Conservation (phyloP, 2,888 invertebrate genomes). For the Drosophila monieri region DNA sequence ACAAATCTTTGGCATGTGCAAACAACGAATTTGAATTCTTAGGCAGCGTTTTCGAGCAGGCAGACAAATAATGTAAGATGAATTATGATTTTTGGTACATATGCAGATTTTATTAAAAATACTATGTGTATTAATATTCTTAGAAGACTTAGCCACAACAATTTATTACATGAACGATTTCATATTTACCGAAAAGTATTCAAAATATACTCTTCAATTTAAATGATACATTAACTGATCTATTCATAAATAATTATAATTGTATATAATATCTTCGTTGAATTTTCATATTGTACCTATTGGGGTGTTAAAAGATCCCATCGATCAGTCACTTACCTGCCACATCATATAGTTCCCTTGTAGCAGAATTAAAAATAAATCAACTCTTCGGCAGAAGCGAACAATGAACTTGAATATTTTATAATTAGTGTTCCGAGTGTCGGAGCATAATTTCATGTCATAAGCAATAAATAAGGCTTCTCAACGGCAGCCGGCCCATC, state of each 20-base stretch:
- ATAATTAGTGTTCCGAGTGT: constrained; percentile 42
- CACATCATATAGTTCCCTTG: neutral
- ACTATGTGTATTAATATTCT: neutral
- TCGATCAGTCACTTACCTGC: neutral
- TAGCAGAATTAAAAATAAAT: constrained; percentile 42
- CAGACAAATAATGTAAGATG: neutral
- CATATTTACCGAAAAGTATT: neutral
- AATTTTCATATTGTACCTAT: too few species aligned
- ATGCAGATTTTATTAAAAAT: neutral
- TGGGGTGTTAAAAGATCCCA: neutral
- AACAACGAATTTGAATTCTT: constrained; percentile 55
- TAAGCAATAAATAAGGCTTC: constrained; percentile 40
- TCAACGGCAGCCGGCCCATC: constrained; percentile 12
- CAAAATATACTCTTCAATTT: neutral
- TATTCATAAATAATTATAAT: too few species aligned
- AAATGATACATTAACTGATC: neutral
- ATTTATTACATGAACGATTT: neutral
- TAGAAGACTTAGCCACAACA: neutral
- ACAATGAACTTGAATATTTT: constrained; percentile 67
- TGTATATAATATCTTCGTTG: too few species aligned
- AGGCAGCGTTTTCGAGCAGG: constrained; percentile 5
- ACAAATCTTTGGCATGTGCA: constrained; percentile 30
- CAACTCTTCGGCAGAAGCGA: constrained; percentile 44
- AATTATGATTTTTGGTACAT: constrained; percentile 12
- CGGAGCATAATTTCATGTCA: constrained; percentile 27